Evolutionary conservation across 2,888 invertebrate genomes (phyloP), one percentile per base, ranked within the genome.

Genomic region (Limnephilus marmoratus): DNA sequence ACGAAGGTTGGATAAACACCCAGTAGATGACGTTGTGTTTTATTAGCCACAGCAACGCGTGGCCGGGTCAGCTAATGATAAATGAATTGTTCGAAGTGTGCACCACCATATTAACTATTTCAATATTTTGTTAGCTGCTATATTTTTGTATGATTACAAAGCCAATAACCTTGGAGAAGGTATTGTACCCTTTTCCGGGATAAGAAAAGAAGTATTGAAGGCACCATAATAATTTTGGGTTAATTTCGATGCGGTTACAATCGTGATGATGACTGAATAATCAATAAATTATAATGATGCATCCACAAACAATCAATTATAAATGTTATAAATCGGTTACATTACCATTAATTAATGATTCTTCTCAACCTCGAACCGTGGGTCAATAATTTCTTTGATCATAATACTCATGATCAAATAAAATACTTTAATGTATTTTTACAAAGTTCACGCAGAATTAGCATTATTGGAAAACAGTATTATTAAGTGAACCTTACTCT

Each of bases 311-410:
- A 68, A 68, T 68, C 68, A 68, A 68, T 68, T 68, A 68, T 68
- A 68, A 68, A 68, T 68, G 68, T 24, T n/a, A 68, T 24, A 24
- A 68, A 68, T 68, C 68, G 68, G 68, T 68, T 68, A 68, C 68
- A 68, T 68, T 68, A 68, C 68, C 68, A 68, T 68, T 68, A 68
- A 68, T 68, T n/a, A 68, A 68, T n/a, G 68, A 68, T 68, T 68
- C 68, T n/a, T 53, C 68, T 68, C 68, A n/a, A n/a, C 68, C 68
- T 68, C 68, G 68, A 68, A 68, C 68, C 11, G 9, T 24, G n/a
- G 68, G 68, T 68, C 68, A 68, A 68, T 68, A 68, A 68, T 68
- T 68, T 68, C 68, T 68, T 68, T 68, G 68, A 24, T 68, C 9
- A 68, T 68, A 24, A n/a, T 68, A 68, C 24, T 68, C 68, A 68